Base-by-base conservation (phyloP, 2,888 invertebrate species). In the Mayetiola destructor region DNA sequence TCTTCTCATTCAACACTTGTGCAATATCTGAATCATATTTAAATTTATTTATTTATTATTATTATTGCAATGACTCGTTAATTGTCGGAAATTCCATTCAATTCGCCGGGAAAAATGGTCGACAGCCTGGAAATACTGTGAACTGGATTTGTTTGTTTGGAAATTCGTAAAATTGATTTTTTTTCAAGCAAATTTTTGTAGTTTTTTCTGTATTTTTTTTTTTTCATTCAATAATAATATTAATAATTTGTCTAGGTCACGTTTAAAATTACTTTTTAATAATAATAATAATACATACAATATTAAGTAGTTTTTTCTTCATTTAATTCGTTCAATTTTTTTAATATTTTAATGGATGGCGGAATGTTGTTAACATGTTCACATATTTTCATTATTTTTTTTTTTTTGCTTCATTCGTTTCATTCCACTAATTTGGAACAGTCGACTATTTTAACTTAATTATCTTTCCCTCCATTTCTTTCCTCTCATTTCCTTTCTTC, bases 311-410 rank as follows among this genome's bases (percentile, higher is more conserved):
- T 23, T 42, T 42, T 23, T 3, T 20, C 20, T 20, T 2, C 27
- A 27, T 48, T 48, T 8, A 48, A 48, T 48, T 48, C 27, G n/a
- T n/a, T 27, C 27, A 48, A 48, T 23, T 27, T 8, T 48, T n/a
- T n/a, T n/a, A n/a, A n/a, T 48, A 48, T 48, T 27, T 48, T 12
- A 48, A 27, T 48, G 48, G 48, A 48, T 48, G 48, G 48, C 48
- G 48, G 27, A 48, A 48, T 48, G 48, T n/a, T n/a, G n/a, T 48
- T 27, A 48, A 48, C 48, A 48, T 23, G 27, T 48, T 48, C 48
- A 48, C 48, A n/a, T 27, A 27, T 42, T 48, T 39, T 12, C 20
- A 20, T 39, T 39, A 16, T 37, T 48, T 16, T 9, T 37, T 37
- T 37, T 48, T 48, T 48, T 5, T 16, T 27, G 12, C 2, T 48